phyloP scores from a whole-genome alignment of 2,888 invertebrate species.

The Octonoba sinensis region DNA sequence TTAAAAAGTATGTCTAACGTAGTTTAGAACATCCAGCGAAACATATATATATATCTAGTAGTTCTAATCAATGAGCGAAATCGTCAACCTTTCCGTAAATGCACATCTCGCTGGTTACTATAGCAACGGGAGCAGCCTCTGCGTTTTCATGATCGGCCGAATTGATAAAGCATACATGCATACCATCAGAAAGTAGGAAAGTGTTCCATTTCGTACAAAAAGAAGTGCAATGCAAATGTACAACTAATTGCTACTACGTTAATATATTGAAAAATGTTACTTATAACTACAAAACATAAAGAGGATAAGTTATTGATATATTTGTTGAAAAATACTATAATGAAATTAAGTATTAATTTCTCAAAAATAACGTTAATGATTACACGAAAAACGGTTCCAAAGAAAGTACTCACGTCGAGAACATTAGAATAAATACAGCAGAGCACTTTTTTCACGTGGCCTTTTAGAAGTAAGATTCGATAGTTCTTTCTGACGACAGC shows the following conservation, averaged over 20 bases:
- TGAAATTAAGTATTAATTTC: not conserved
- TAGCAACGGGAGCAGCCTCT: constrained; percentile 47
- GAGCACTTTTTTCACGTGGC: constrained; percentile 39
- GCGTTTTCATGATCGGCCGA: constrained; percentile 34
- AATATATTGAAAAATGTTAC: too few relatives aligned
- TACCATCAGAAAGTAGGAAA: too few relatives aligned
- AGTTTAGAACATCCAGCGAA: too few relatives aligned
- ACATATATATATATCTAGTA: not conserved
- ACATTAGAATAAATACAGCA: not conserved
- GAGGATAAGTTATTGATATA: too few relatives aligned
- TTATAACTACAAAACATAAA: too few relatives aligned
- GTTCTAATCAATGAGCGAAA: constrained; percentile 56
- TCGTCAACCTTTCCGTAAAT: constrained; percentile 45
- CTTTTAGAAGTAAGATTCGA: constrained; percentile 11
- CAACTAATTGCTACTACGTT: too few relatives aligned
- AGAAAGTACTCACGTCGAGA: not conserved
- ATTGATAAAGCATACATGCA: constrained; percentile 30
- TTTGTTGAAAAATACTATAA: too few relatives aligned
- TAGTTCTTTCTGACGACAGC: constrained; percentile 43
- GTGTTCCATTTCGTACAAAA: too few relatives aligned
- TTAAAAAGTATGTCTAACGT: too few relatives aligned
- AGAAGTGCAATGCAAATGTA: too few relatives aligned
- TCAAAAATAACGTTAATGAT: not conserved
- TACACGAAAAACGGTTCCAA: not conserved
- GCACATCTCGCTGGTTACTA: constrained; percentile 47